These are phyloP conservation scores for Pachymerium ferrugineum DNA, from an alignment of 2,888 invertebrate species.

Conservation along the genomic window DNA sequence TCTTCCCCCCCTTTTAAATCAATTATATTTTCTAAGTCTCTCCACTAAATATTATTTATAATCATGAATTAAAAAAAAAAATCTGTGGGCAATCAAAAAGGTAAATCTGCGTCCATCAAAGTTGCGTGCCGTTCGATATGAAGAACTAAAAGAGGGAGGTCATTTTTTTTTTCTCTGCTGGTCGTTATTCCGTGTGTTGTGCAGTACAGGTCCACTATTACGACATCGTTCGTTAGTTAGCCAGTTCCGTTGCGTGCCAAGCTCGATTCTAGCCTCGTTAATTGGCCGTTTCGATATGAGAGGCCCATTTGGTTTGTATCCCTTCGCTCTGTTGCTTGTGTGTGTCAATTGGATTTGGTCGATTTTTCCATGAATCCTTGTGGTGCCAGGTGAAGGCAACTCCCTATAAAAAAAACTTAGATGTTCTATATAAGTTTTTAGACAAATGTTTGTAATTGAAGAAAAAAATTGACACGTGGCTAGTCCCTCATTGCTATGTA, in stretches of 20 bases:
- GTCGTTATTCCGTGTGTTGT: slow-evolving; percentile 13
- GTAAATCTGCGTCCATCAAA: slow-evolving; percentile 18
- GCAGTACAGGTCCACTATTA: slow-evolving; percentile 10
- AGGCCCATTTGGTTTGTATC: slow-evolving; percentile 2
- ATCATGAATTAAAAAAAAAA: slow-evolving; percentile 8
- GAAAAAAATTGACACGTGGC: background rate
- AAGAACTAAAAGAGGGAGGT: slow-evolving; percentile 4
- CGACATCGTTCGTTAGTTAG: slow-evolving; percentile 14
- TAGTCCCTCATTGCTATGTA: background rate
- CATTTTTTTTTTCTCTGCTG: background rate
- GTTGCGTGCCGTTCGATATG: slow-evolving; percentile 2
- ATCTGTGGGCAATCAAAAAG: background rate
- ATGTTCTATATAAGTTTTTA: no score
- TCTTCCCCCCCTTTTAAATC: background rate
- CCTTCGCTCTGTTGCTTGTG: background rate
- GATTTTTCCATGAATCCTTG: slow-evolving; percentile 5
- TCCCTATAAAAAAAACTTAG: background rate
- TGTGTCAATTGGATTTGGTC: slow-evolving; percentile 18
- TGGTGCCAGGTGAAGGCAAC: background rate
- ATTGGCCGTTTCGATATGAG: slow-evolving; percentile 14
- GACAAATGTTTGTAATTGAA: no score
- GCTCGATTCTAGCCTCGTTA: slow-evolving; percentile 1
- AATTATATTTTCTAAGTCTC: no score
- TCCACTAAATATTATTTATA: background rate
- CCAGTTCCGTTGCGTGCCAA: slow-evolving; percentile 3